A percentile compares a stretch with the other conserved stretches of the same genome.
phyloP scores from a whole-genome alignment of 64 coral and sea anemone genomes.

The Montipora efflorescens region DNA sequence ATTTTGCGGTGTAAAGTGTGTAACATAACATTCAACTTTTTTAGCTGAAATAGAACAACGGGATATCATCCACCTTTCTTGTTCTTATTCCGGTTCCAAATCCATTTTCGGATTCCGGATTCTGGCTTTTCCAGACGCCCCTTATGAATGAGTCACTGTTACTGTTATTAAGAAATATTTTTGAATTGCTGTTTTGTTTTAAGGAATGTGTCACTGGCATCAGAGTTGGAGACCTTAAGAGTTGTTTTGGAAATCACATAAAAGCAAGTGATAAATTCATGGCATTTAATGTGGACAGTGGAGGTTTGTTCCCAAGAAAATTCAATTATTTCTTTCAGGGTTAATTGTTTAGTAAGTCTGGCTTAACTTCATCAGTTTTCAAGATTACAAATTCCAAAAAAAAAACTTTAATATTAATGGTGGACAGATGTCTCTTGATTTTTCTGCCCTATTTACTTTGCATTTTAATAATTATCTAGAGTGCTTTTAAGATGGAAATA shows the following conservation, averaged over 20 bases:
- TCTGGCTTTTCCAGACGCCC: too few relatives aligned
- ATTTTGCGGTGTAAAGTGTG: too few relatives aligned
- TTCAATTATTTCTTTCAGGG: neutral
- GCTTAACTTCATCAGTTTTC: neutral
- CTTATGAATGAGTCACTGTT: too few relatives aligned
- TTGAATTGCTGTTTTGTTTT: neutral
- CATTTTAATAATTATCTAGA: neutral
- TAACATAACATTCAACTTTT: too few relatives aligned
- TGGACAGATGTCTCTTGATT: neutral
- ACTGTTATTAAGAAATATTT: neutral
- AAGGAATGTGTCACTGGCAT: constrained; percentile 85
- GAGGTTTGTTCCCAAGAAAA: constrained; percentile 26
- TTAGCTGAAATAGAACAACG: too few relatives aligned
- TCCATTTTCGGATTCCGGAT: too few relatives aligned
- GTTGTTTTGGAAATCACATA: constrained; percentile 89
- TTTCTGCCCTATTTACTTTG: neutral
- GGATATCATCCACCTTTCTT: too few relatives aligned
- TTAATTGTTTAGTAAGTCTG: neutral
- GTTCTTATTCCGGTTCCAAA: too few relatives aligned
- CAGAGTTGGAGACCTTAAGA: constrained; percentile 86
- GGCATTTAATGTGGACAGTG: constrained; percentile 91
- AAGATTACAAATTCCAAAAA: neutral
- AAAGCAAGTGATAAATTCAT: constrained; percentile 93
- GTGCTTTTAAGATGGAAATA: neutral
- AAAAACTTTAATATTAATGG: neutral